phyloP scores from a whole-genome alignment of 2,888 invertebrate genomes.

The Stictocephala bisonia region DNA sequence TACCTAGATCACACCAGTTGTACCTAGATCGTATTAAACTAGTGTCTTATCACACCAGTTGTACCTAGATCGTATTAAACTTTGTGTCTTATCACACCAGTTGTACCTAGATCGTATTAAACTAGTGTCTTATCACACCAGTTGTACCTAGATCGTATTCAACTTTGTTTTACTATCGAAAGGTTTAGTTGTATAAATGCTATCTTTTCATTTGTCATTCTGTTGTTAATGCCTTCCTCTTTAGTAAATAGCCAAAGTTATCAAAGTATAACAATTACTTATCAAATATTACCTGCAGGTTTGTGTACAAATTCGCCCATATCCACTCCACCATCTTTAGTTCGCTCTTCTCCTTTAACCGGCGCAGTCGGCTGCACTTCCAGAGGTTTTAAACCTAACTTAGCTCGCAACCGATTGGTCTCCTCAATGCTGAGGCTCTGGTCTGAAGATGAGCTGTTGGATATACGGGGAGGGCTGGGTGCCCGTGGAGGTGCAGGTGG shows the following conservation, averaged over 20 bases:
- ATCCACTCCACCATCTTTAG: slow-evolving; percentile 62
- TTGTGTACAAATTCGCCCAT: slow-evolving; percentile 88
- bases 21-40: too few species aligned
- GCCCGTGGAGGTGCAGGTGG: slow-evolving; percentile 62
- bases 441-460: slow-evolving; percentile 63
- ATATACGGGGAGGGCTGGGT: slow-evolving; percentile 56
- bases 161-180: too few species aligned
- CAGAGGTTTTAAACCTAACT: slow-evolving; percentile 93
- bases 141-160: too few species aligned
- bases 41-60: too few species aligned
- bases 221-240: too few species aligned
- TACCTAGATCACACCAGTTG: too few species aligned
- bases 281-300: slow-evolving; percentile 73
- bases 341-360: slow-evolving; percentile 32
- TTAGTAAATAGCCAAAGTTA: neutral
- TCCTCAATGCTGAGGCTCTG: slow-evolving; percentile 80
- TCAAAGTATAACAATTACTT: neutral
- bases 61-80: too few species aligned
- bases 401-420: slow-evolving; percentile 90
- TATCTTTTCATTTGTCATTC: too few species aligned
- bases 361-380: slow-evolving; percentile 69
- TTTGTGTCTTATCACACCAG: too few species aligned
- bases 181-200: too few species aligned
- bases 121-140: too few species aligned
- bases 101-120: too few species aligned